A percentile compares a stretch with the other conserved stretches of the same genome.
These are phyloP conservation scores for Synergus umbraculus DNA, from an alignment of 2,888 invertebrate genomes.

Conservation along the genomic window DNA sequence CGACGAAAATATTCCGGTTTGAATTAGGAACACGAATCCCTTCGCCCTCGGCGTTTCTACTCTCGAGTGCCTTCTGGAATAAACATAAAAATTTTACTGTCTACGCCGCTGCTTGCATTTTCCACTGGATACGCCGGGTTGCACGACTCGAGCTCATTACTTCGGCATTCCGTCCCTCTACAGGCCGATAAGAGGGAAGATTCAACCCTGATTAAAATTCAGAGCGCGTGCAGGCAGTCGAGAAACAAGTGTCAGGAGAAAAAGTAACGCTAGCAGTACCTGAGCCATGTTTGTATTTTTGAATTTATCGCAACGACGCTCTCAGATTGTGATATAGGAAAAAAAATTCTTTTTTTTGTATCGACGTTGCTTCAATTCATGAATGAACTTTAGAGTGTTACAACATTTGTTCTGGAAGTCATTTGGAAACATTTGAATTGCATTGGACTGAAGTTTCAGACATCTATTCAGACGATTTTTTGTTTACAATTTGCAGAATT, in stretches of 20 bases:
- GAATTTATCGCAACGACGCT: background rate
- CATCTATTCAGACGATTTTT: too few species aligned
- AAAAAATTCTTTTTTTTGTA: background rate
- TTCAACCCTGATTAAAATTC: conserved; percentile 62
- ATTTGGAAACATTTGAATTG: too few species aligned
- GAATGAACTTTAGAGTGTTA: background rate
- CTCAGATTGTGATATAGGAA: background rate
- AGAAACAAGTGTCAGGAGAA: conserved; percentile 25
- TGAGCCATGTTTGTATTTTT: conserved; percentile 9
- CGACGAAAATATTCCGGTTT: conserved; percentile 46
- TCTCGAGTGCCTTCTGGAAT: conserved; percentile 42
- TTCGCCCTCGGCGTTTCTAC: conserved; percentile 39
- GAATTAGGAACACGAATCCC: conserved; percentile 46
- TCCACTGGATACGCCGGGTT: conserved; percentile 53
- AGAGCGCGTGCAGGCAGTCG: conserved; percentile 51
- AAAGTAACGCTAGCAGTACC: conserved; percentile 19
- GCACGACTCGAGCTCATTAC: conserved; percentile 58
- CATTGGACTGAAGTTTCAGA: too few species aligned
- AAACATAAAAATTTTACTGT: conserved; percentile 59
- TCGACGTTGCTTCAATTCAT: background rate
- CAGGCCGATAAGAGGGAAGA: conserved; percentile 53
- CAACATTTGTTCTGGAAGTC: background rate
- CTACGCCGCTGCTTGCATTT: conserved; percentile 54
- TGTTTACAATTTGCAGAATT: too few species aligned
- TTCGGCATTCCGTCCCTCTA: conserved; percentile 53